Evolutionary conservation across 1,140 invertebrate genomes (phyloP), one percentile per base, ranked within the genome.

Genomic region (Oryctes rhinoceros): DNA sequence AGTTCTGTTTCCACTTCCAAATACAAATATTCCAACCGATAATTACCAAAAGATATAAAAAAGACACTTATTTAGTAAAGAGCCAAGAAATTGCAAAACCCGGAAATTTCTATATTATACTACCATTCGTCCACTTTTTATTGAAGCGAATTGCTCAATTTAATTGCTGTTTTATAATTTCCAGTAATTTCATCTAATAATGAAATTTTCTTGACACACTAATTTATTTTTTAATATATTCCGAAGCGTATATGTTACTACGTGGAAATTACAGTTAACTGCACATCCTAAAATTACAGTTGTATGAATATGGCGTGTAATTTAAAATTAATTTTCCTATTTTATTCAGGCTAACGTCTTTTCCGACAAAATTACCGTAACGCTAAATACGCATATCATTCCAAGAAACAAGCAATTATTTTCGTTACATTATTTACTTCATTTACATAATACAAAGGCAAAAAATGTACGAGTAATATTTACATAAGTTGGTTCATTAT

Each of bases 401-500:
- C 65, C 24, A 30, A 71, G 65, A 71, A 71, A 62, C 39, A 44
- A 37, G 24, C 24, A 71, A 71, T 71, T 71, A 71, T 71, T 24
- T 71, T 30, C 20, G 13, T 30, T 15, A 24, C 65, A 71, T 71
- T 71, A 59, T 59, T 71, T 30, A 35, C 24, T 71, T 37, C 1
- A 71, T 71, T 37, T 71, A 35, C 65, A 35, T 71, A 62, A 62
- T 62, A 62, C 5, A 62, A 62, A 62, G 13, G 65, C 4, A 24
- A 3, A 35, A 71, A 71, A 71, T 30, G 35, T 71, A 71, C 35
- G 24, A 35, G 3, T 24, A 44, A 2, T 24, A 44, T 59, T 59
- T 59, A n/a, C 53, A 59, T 59, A 18, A 15, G 49, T 15, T 53
- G 4, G 9, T 18, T 53, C 9, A 53, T 53, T 59, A 59, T n/a